phyloP scores from a whole-genome alignment of 1,140 invertebrate genomes.

The Pinna nobilis region DNA sequence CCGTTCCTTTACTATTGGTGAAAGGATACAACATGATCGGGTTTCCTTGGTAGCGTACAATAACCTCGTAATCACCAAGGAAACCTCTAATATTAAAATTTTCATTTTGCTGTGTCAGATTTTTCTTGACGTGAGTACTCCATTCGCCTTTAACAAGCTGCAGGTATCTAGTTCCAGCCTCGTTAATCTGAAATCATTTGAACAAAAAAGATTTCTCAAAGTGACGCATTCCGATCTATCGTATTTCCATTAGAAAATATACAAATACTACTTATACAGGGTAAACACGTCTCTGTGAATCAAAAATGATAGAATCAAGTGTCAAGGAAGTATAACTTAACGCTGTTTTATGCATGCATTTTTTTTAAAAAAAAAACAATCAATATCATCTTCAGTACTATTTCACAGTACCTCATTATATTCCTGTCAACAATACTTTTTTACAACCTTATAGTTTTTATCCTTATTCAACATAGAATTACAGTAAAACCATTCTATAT shows the following conservation, averaged over 20 bases:
- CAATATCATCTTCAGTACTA: no score
- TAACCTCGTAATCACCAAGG: slow-evolving; percentile 54
- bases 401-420: no score
- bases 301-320: not conserved
- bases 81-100: slow-evolving; percentile 37
- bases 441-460: no score
- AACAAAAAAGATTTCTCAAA: not conserved
- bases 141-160: slow-evolving; percentile 46
- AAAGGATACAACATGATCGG: slow-evolving; percentile 39
- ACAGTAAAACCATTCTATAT: not conserved
- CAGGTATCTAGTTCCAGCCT: slow-evolving; percentile 42
- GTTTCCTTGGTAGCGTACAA: slow-evolving; percentile 38
- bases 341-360: not conserved
- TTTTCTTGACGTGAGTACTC: slow-evolving; percentile 45
- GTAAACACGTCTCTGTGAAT: not conserved
- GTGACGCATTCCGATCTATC: not conserved
- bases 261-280: not conserved
- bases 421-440: no score
- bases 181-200: slow-evolving; percentile 46
- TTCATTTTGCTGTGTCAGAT: slow-evolving; percentile 11
- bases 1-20: slow-evolving; percentile 7
- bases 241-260: not conserved
- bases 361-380: not conserved
- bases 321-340: not conserved
- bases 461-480: no score